Evolutionary conservation across 2,797 vertebrate species (phyloP), one percentile per base, ranked within the genome.

Genomic region (Phrynocephalus guinanensis): DNA sequence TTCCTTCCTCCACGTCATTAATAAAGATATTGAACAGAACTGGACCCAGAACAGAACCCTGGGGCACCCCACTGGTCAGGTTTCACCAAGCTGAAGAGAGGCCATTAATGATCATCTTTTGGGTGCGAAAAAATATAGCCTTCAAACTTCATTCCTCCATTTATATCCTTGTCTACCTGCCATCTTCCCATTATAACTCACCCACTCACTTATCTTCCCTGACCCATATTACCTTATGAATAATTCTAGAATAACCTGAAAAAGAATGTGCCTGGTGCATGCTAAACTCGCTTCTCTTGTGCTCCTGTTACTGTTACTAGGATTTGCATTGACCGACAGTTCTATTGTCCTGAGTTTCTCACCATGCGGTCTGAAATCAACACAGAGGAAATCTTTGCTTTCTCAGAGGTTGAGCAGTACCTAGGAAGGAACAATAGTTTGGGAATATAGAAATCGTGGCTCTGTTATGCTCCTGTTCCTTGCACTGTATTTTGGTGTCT

Each of bases 161-260:
- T 91, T 93, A 89, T 30, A 44, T 73, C 87, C 87, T 83, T 63
- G 84, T 87, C 56, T 2, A 24, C 76, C 76, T 28, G 26, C 18
- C 82, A 60, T 93, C 93, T 87, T 93, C 90, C 77, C 75, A 84
- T 85, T 0, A 5, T 94, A 91, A 94, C 93, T 94, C 91, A 93
- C 66, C 92, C 93, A 94, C 92, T 93, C 91, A 92, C 92, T 85
- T 83, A 44, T 87, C 89, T 92, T 89, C 83, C 90, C 18, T 90
- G 93, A 87, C 86, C 91, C 28, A 84, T 84, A 79, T 87, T 93
- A 88, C 89, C 33, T 92, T 52, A 87, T 84, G 86, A 94, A 90
- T 94, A 93, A 93, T 91, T 92, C 91, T 86, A 87, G 82, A n/a
- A 26, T 28, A n/a, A 72, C 92, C 87, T 91, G 52, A 87, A 91